These are phyloP conservation scores for Epinotia brunnichana DNA, from an alignment of 2,888 invertebrate species.

Conservation along the genomic window DNA sequence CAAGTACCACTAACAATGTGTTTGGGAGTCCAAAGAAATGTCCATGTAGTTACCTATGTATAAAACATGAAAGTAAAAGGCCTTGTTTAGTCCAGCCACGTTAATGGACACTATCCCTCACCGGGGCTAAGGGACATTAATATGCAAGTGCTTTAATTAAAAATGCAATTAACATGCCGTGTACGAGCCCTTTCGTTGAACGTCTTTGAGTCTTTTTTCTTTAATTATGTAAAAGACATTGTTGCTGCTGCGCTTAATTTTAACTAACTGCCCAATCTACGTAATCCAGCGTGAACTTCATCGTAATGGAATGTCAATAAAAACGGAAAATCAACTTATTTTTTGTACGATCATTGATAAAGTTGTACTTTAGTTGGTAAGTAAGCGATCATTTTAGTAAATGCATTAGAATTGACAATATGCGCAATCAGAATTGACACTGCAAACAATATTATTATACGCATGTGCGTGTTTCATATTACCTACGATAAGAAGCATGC, in stretches of 20 bases:
- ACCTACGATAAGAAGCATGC: too few relatives aligned
- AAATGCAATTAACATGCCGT: constrained; percentile 26
- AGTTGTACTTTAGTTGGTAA: not conserved
- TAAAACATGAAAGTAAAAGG: constrained; percentile 22
- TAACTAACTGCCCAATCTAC: constrained; percentile 8
- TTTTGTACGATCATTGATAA: not conserved
- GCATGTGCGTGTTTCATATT: too few relatives aligned
- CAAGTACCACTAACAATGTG: constrained; percentile 7
- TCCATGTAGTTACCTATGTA: not conserved
- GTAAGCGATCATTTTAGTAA: not conserved
- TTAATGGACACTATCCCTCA: constrained; percentile 10
- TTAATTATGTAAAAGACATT: constrained; percentile 22
- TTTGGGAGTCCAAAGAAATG: not conserved
- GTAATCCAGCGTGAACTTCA: constrained; percentile 13
- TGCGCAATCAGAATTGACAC: not conserved
- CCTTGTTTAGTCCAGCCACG: constrained; percentile 9
- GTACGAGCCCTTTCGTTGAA: constrained; percentile 14
- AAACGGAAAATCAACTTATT: not conserved
- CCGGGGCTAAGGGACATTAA: constrained; percentile 21
- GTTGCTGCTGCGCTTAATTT: constrained; percentile 1
- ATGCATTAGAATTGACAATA: not conserved
- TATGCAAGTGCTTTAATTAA: constrained; percentile 38
- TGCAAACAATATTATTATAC: not conserved
- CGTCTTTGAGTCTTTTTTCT: constrained; percentile 18
- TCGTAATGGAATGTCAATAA: constrained; percentile 9